These are phyloP conservation scores for Astropecten irregularis DNA, from an alignment of 53 echinoderm and acorn worm species.

Conservation along the genomic window DNA sequence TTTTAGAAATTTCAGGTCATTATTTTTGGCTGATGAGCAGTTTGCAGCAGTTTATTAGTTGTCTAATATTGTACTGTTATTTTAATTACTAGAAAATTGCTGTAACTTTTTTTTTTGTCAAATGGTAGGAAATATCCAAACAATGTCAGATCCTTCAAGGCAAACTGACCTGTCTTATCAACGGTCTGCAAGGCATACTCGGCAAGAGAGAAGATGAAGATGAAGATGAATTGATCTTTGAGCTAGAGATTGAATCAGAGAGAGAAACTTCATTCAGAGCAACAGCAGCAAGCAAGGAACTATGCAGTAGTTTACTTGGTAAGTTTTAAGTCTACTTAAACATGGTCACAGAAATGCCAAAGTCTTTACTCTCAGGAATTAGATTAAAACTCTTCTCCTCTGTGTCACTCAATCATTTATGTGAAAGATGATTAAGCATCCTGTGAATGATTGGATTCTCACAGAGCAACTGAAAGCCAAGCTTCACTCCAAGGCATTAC, in stretches of 20 bases:
- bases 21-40: too few species aligned
- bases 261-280: background rate
- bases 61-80: too few species aligned
- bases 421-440: too few species aligned
- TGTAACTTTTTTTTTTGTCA: background rate
- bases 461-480: constrained; percentile 26
- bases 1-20: too few species aligned
- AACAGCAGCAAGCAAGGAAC: background rate
- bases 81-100: too few species aligned
- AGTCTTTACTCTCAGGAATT: too few species aligned
- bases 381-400: too few species aligned
- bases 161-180: constrained; percentile 1
- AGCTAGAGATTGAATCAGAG: constrained; percentile 2
- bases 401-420: too few species aligned
- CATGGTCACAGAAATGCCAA: too few species aligned
- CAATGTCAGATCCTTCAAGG: constrained; percentile 1
- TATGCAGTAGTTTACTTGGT: constrained; percentile 35
- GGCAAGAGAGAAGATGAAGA: background rate
- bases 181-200: constrained; percentile 15
- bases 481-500: constrained; percentile 19
- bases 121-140: background rate
- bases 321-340: background rate
- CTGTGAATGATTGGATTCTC: too few species aligned
- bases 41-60: too few species aligned
- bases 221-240: background rate